Base-by-base conservation (phyloP, 1,140 invertebrate genomes). In the Papilio xuthus region DNA sequence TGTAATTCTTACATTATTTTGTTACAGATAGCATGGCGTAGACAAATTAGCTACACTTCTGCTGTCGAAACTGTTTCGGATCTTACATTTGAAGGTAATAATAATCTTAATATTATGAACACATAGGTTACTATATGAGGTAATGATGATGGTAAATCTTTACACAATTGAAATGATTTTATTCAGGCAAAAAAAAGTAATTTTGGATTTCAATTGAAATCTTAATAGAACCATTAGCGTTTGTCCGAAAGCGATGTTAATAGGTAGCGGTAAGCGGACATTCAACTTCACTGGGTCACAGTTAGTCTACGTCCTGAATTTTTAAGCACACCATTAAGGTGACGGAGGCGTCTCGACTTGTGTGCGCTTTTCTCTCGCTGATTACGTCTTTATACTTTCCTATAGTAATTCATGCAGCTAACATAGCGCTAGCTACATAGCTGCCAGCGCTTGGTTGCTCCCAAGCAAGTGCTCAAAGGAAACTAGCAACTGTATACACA, bases 381-480 rank as follows among this genome's bases (percentile, higher is more conserved):
- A 92, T 91, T 93, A 90, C 90, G 84, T 89, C 91, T 92, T 90
- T 92, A 86, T 89, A 93, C 86, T 88, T 90, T 90, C 87, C 86
- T 84, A 84, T 80, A 85, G 78, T 82, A 69, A 78, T 86, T 85
- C 78, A 81, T 84, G 85, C 53, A 82, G 83, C 81, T 7, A 53
- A 4, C 50, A 53, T n/a, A 81, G 79, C 85, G 84, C 79, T 85
- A 85, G 87, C 82, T 86, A 80, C 83, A 71, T 75, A 80, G 82
- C 86, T 84, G 42, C 78, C 79, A 85, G 86, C 83, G 71, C 50
- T 77, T n/a, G n/a, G 63, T 70, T n/a, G 7, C 70, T 72, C 23
- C 41, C n/a, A 71, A 71, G 74, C 73, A 74, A 32, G 20, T 73
- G 23, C 44, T 60, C 67, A 76, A 53, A 79, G 78, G 56, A 77